Evolutionary conservation across 2,797 vertebrate genomes (phyloP).

Genomic region (Dipus sagitta): DNA sequence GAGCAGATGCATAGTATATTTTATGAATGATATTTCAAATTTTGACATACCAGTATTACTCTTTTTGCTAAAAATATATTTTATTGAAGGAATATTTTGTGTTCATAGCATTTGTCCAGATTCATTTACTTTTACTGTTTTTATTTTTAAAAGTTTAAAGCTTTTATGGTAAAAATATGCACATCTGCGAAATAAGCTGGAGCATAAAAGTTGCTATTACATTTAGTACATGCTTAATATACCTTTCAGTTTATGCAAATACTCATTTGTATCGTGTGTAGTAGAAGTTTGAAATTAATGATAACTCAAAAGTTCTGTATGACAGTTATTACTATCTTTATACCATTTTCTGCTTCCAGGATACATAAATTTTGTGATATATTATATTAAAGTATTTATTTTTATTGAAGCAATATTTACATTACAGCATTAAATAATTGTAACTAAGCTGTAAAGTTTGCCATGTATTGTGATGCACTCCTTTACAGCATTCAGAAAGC

Average conservation of each 20-base stretch:
- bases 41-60: not conserved
- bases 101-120: not conserved
- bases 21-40: not conserved
- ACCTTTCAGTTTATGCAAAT: not conserved
- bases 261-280: not conserved
- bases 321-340: not conserved
- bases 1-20: not conserved
- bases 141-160: not conserved
- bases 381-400: not conserved
- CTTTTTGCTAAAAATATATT: not conserved
- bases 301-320: not conserved
- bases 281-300: not conserved
- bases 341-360: not conserved
- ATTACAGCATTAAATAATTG: not conserved
- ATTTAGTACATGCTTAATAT: not conserved
- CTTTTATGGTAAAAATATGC: not conserved
- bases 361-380: not conserved
- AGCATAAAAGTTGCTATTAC: conserved; percentile 43
- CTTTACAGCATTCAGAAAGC: too few species aligned
- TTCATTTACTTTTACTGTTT: conserved; percentile 31
- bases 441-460: too few species aligned
- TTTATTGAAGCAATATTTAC: not conserved
- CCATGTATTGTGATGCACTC: not conserved
- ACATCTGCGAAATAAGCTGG: not conserved
- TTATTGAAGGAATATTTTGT: not conserved